Conservation (phyloP, 2,797 vertebrate species). For the Mionectes olivaceus region DNA sequence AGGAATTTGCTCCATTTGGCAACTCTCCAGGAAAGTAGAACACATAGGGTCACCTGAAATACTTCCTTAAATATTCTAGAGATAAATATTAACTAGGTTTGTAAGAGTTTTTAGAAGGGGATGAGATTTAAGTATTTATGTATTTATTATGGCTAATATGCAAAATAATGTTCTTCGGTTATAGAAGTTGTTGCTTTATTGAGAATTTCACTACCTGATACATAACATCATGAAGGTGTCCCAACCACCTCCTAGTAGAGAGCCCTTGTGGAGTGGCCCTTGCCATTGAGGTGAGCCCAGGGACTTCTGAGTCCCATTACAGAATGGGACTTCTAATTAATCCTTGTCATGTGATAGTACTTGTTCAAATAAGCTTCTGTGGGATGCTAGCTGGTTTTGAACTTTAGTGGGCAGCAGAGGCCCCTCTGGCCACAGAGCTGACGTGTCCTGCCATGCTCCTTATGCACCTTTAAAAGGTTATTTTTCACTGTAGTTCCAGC, state of each 20-base stretch:
- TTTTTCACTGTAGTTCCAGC: neutral
- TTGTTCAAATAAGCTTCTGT: neutral
- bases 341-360: neutral
- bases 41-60: neutral
- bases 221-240: neutral
- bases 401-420: neutral
- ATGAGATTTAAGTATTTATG: neutral
- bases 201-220: neutral
- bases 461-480: neutral
- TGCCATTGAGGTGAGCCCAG: neutral
- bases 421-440: neutral
- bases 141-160: neutral
- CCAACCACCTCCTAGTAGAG: neutral
- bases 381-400: neutral
- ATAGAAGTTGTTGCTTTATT: neutral
- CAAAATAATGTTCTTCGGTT: neutral
- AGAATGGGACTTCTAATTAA: rapidly evolving
- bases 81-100: neutral
- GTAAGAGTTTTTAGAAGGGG: neutral
- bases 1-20: neutral
- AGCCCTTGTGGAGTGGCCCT: neutral
- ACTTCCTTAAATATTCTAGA: neutral
- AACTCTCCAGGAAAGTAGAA: neutral
- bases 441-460: neutral
- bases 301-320: too few species aligned